These are phyloP conservation scores for Drosophila silvestris DNA, from an alignment of 2,888 invertebrate genomes.

Conservation along the genomic window DNA sequence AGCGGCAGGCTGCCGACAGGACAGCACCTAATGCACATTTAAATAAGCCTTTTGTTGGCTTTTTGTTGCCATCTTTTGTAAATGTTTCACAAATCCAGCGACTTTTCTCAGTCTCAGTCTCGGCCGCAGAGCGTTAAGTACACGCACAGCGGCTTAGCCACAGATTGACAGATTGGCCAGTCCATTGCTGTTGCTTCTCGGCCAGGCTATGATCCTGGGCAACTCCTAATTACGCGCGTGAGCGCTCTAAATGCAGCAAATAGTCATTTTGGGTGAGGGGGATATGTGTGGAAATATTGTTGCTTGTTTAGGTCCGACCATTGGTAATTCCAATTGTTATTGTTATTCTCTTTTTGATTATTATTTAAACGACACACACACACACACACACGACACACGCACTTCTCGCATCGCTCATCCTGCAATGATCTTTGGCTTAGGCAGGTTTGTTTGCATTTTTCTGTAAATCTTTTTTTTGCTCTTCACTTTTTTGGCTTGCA, in stretches of 20 bases:
- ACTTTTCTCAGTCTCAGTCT: conserved; percentile 56
- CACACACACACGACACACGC: conserved; percentile 49
- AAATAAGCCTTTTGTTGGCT: conserved; percentile 76
- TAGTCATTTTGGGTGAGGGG: conserved; percentile 17
- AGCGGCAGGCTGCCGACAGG: conserved; percentile 15
- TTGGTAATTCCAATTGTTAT: conserved; percentile 63
- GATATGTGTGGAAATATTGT: conserved; percentile 53
- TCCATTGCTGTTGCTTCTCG: conserved; percentile 5
- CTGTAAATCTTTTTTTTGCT: conserved; percentile 37
- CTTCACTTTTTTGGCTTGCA: conserved; percentile 19
- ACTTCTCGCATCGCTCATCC: conserved; percentile 54
- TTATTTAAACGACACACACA: conserved; percentile 33
- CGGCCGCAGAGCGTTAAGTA: conserved; percentile 31
- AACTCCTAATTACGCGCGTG: conserved; percentile 80
- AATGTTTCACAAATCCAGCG: conserved; percentile 66
- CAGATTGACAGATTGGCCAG: conserved; percentile 17
- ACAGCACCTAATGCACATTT: conserved; percentile 58
- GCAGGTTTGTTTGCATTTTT: conserved; percentile 41
- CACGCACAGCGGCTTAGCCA: conserved; percentile 60
- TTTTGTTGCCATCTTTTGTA: conserved; percentile 36
- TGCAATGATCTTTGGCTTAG: conserved; percentile 50
- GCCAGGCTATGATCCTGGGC: conserved; percentile 47
- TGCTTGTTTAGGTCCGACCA: conserved; percentile 65
- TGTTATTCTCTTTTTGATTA: conserved; percentile 37
- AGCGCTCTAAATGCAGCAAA: conserved; percentile 80